These are phyloP conservation scores for Platerodrilus igneus DNA, from an alignment of 2,888 invertebrate species.

Conservation along the genomic window DNA sequence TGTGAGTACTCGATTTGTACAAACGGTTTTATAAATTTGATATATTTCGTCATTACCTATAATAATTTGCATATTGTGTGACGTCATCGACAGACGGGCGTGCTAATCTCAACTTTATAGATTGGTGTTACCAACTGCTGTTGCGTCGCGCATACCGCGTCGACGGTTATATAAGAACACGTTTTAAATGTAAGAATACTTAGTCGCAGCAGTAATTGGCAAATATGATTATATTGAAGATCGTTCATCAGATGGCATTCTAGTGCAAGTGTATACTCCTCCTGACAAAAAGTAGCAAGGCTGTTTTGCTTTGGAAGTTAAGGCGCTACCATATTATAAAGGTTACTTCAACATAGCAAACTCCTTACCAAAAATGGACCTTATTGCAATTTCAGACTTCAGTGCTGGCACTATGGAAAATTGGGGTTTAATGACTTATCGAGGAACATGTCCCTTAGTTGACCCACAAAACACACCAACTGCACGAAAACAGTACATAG, in stretches of 20 bases:
- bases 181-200: too few species aligned
- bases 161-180: too few species aligned
- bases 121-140: too few species aligned
- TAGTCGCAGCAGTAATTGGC: constrained; percentile 89
- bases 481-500: constrained; percentile 76
- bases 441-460: constrained; percentile 86
- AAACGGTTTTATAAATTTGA: too few species aligned
- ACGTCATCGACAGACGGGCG: too few species aligned
- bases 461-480: constrained; percentile 88
- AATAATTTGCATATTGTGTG: too few species aligned
- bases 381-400: constrained; percentile 94
- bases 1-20: too few species aligned
- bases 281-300: constrained; percentile 89
- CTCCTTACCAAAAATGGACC: constrained; percentile 91
- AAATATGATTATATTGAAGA: constrained; percentile 91
- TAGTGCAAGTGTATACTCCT: constrained; percentile 78
- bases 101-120: too few species aligned
- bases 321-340: constrained; percentile 88
- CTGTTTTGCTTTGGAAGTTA: constrained; percentile 83
- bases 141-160: too few species aligned
- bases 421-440: constrained; percentile 88
- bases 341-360: constrained; percentile 92
- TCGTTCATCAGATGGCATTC: constrained; percentile 72
- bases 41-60: too few species aligned
- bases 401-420: constrained; percentile 96